phyloP scores from a whole-genome alignment of 1,140 invertebrate genomes.

The Scaptodrosophila lebanonensis region DNA sequence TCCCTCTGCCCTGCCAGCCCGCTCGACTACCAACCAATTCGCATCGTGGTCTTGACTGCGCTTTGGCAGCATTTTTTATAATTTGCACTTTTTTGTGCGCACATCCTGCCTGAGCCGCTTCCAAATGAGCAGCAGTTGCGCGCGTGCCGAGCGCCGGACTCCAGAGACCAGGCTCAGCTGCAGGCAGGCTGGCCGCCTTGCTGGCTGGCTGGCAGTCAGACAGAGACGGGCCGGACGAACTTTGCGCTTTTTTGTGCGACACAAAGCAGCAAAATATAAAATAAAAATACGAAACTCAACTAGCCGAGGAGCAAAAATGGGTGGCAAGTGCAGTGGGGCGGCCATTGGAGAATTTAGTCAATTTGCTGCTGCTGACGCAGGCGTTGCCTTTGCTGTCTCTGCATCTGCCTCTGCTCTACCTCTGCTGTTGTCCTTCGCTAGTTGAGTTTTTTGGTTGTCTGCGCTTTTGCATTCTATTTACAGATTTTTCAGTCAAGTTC shows the following conservation, averaged over 20 bases:
- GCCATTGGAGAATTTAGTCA: conserved; percentile 57
- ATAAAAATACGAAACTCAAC: conserved; percentile 46
- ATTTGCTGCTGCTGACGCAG: conserved; percentile 37
- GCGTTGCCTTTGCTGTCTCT: not conserved
- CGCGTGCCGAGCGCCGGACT: conserved; percentile 19
- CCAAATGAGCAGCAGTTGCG: conserved; percentile 56
- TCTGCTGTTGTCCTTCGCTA: conserved; percentile 32
- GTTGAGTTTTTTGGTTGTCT: conserved; percentile 28
- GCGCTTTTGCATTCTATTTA: conserved; percentile 28
- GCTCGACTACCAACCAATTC: too few species aligned
- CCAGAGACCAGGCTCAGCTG: conserved; percentile 34
- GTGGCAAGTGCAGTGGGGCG: not conserved
- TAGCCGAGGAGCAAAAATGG: conserved; percentile 33
- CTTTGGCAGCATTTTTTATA: conserved; percentile 73
- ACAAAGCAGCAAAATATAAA: not conserved
- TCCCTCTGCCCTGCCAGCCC: too few species aligned
- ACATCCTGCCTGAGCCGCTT: conserved; percentile 36
- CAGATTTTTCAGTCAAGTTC: conserved; percentile 32
- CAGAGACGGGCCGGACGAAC: too few species aligned
- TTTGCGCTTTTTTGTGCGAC: too few species aligned
- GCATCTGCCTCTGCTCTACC: not conserved
- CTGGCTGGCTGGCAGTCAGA: too few species aligned
- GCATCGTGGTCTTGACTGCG: too few species aligned
- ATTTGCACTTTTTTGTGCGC: conserved; percentile 51
- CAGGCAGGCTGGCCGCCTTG: too few species aligned